These are phyloP conservation scores for Argyrosomus regius DNA, from an alignment of 2,797 vertebrate species.

Conservation along the genomic window DNA sequence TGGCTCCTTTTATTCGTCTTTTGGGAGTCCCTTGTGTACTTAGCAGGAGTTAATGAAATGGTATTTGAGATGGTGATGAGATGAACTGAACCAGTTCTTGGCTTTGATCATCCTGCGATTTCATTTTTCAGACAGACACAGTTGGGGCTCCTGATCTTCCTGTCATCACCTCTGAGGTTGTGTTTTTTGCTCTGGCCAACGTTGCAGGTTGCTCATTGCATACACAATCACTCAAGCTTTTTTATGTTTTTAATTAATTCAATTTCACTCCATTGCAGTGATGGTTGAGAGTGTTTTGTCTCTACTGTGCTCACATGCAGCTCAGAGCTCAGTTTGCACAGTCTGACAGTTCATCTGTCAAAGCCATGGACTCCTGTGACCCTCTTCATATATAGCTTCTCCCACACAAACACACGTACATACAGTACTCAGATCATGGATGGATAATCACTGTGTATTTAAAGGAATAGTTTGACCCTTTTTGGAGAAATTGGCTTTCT, in stretches of 20 bases:
- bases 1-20: background rate
- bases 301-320: background rate
- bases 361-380: conserved; percentile 1
- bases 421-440: background rate
- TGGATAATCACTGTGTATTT: background rate
- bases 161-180: conserved; percentile 10
- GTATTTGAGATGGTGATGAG: background rate
- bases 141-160: conserved; percentile 3
- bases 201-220: background rate
- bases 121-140: conserved; percentile 22
- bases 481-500: background rate
- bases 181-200: conserved; percentile 3
- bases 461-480: background rate
- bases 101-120: conserved; percentile 16
- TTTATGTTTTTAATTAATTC: conserved; percentile 6
- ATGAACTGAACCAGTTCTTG: conserved; percentile 19
- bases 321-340: background rate
- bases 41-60: conserved; percentile 21
- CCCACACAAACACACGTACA: background rate
- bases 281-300: conserved; percentile 18
- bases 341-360: conserved; percentile 8
- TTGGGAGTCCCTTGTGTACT: background rate
- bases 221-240: background rate
- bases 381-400: background rate
- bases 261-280: background rate